Evolutionary conservation across 2,113 vertebrate species (phyloP).

Genomic region (Raphicerus campestris): DNA sequence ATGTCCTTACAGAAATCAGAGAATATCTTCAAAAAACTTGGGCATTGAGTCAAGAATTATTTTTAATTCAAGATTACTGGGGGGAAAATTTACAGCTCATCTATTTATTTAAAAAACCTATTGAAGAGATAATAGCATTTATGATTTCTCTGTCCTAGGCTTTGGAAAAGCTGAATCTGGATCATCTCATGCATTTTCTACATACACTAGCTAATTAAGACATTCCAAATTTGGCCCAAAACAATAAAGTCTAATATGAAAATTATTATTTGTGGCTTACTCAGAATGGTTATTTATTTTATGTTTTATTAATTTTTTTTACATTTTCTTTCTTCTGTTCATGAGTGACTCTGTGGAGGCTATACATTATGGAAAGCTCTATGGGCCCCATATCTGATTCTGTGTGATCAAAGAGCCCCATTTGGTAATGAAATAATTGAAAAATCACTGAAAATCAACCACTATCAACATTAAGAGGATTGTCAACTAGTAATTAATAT

Average conservation of each 20-base stretch:
- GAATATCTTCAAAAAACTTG: not conserved
- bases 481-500: not conserved
- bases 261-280: not conserved
- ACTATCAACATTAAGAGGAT: not conserved
- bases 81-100: not conserved
- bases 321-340: not conserved
- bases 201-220: not conserved
- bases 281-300: not conserved
- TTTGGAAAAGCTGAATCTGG: not conserved
- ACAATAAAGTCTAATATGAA: not conserved
- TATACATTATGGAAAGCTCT: accelerated
- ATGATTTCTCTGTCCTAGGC: not conserved
- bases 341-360: not conserved
- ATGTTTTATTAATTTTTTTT: not conserved
- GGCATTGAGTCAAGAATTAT: not conserved
- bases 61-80: not conserved
- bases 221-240: not conserved
- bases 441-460: not conserved
- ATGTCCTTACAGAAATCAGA: conserved; percentile 9
- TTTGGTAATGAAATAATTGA: not conserved
- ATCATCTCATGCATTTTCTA: not conserved
- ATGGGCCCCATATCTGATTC: not conserved
- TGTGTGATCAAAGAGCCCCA: not conserved
- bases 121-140: not conserved
- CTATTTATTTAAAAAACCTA: not conserved